Conservation (phyloP, 2,888 invertebrate species). For the Ornithoptera alexandrae region DNA sequence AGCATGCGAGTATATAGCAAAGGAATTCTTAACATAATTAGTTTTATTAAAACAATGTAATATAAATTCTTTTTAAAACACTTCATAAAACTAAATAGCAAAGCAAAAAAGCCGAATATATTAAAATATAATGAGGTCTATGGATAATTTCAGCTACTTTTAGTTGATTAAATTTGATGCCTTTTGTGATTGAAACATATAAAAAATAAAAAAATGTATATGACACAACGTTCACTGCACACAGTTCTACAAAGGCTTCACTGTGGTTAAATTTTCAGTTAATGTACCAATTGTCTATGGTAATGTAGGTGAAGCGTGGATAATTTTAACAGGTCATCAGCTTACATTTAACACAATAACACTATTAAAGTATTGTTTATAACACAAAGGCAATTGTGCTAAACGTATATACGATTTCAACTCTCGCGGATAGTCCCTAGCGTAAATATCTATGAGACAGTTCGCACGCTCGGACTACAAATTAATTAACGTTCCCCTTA, state of each 20-base stretch:
- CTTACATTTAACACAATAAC: slow-evolving; percentile 63
- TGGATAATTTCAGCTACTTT: no score
- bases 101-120: no score
- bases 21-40: no score
- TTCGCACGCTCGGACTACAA: slow-evolving; percentile 18
- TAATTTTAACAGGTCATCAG: slow-evolving; percentile 51
- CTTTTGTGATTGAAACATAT: no score
- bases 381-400: slow-evolving; percentile 69
- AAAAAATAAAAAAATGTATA: no score
- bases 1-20: no score
- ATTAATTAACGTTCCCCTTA: slow-evolving; percentile 18
- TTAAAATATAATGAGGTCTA: no score
- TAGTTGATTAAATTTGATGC: no score
- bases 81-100: no score
- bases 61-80: no score
- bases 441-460: slow-evolving; percentile 40
- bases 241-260: neutral
- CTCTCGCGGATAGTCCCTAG: slow-evolving; percentile 45
- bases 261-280: slow-evolving; percentile 7
- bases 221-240: no score
- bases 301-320: slow-evolving; percentile 28
- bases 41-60: no score
- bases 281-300: slow-evolving; percentile 22
- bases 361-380: slow-evolving; percentile 71
- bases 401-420: slow-evolving; percentile 52